Conservation (phyloP, 2,113 vertebrate genomes). For the Menidia beryllina region DNA sequence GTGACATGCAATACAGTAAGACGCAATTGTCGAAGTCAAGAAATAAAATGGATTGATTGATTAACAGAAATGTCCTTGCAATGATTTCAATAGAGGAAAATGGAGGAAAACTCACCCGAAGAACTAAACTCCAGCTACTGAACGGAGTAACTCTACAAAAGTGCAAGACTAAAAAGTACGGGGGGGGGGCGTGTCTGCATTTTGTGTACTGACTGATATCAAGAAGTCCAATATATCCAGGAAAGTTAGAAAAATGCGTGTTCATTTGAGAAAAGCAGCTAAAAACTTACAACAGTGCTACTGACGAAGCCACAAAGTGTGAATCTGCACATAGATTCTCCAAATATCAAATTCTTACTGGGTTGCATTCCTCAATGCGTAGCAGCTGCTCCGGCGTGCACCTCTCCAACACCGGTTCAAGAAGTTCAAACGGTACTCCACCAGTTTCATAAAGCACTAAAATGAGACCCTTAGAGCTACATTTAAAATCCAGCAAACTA, state of each 20-base stretch:
- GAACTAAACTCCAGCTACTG: no score
- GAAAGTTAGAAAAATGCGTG: not conserved
- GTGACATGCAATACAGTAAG: not conserved
- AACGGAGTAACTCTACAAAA: no score
- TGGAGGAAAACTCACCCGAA: no score
- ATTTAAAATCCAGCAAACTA: constrained; percentile 14
- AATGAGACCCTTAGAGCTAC: constrained; percentile 42
- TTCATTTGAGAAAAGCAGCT: not conserved
- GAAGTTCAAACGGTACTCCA: constrained; percentile 91
- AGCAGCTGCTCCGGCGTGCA: constrained; percentile 90
- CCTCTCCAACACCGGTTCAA: constrained; percentile 88
- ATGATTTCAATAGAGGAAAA: no score
- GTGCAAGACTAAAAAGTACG: no score
- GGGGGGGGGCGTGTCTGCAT: no score
- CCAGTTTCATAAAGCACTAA: constrained; percentile 88
- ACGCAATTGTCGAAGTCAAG: not conserved
- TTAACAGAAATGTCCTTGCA: no score
- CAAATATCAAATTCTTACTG: constrained; percentile 78
- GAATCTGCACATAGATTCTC: not conserved
- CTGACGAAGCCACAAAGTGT: constrained; percentile 10
- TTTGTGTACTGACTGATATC: no score
- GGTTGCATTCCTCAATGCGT: constrained; percentile 89
- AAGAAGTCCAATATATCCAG: not conserved
- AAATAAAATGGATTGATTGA: no score
- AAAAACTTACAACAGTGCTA: not conserved